phyloP scores from a whole-genome alignment of 2,888 invertebrate genomes.

The Oligia fasciuncula region DNA sequence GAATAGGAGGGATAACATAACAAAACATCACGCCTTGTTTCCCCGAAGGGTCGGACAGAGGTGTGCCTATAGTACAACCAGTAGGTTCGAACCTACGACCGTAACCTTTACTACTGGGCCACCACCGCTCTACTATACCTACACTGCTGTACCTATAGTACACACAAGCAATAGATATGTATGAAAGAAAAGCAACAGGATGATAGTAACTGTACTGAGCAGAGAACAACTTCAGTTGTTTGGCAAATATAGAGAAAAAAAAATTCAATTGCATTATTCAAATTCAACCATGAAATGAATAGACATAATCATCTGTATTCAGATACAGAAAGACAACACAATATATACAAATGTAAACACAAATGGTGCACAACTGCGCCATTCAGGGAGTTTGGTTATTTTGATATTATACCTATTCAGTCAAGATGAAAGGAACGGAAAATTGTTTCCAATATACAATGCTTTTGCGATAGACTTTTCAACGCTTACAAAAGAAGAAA shows the following conservation, averaged over 20 bases:
- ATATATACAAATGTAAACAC: constrained; percentile 12
- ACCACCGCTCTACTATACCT: too few relatives aligned
- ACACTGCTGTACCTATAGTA: too few relatives aligned
- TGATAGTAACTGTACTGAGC: too few relatives aligned
- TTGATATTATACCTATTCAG: neutral
- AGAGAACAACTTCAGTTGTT: neutral
- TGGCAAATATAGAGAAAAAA: neutral
- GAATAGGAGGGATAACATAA: neutral
- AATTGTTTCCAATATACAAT: neutral
- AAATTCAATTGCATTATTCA: neutral
- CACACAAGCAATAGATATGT: too few relatives aligned
- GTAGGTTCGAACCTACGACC: too few relatives aligned
- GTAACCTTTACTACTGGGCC: too few relatives aligned
- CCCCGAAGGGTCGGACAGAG: too few relatives aligned
- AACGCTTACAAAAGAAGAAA: neutral
- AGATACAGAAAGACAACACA: neutral
- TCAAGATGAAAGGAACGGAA: neutral
- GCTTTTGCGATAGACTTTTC: neutral
- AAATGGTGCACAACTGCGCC: neutral
- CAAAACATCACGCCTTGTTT: too few relatives aligned
- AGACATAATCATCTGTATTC: neutral
- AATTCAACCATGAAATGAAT: neutral
- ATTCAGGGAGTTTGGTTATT: neutral
- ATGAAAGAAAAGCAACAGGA: neutral
- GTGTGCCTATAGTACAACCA: too few relatives aligned